These are phyloP conservation scores for Hemicentrotus pulcherrimus DNA, from an alignment of 35 echinoderm and acorn worm genomes.

Conservation along the genomic window DNA sequence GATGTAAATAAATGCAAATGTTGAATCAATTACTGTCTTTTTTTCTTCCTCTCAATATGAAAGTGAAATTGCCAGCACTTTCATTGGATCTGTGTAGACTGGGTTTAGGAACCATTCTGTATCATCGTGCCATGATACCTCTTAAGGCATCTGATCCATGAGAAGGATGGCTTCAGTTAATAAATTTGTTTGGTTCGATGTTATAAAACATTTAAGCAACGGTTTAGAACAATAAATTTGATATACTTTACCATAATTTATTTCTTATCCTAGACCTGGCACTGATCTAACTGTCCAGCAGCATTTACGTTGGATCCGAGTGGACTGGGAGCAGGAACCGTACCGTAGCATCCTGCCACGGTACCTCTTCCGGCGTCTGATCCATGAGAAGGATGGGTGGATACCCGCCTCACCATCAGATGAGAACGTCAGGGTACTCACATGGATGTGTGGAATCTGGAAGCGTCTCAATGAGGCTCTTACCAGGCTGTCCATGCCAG, in stretches of 20 bases:
- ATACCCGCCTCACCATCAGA: conserved; percentile 46
- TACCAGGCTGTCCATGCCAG: conserved; percentile 62
- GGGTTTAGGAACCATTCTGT: no score
- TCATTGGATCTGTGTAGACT: no score
- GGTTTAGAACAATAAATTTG: no score
- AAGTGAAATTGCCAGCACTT: no score
- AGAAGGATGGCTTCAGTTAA: no score
- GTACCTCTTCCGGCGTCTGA: conserved; percentile 62
- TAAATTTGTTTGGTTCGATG: no score
- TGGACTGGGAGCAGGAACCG: conserved; percentile 86
- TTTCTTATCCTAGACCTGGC: conserved; percentile 50
- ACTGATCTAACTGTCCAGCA: conserved; percentile 84
- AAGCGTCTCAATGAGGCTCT: conserved; percentile 79
- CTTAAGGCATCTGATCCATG: no score
- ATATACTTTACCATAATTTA: not conserved
- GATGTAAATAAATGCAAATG: no score
- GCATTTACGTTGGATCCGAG: conserved; percentile 84
- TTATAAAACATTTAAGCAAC: no score
- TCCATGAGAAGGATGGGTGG: conserved; percentile 50
- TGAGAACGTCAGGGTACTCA: conserved; percentile 45
- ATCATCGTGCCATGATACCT: no score
- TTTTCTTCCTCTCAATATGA: no score
- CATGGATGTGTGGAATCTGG: conserved; percentile 86
- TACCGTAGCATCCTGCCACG: conserved; percentile 54
- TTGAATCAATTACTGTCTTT: no score